These are phyloP conservation scores for Amblyjoppa fuscipennis DNA, from an alignment of 2,888 invertebrate genomes.

Conservation along the genomic window DNA sequence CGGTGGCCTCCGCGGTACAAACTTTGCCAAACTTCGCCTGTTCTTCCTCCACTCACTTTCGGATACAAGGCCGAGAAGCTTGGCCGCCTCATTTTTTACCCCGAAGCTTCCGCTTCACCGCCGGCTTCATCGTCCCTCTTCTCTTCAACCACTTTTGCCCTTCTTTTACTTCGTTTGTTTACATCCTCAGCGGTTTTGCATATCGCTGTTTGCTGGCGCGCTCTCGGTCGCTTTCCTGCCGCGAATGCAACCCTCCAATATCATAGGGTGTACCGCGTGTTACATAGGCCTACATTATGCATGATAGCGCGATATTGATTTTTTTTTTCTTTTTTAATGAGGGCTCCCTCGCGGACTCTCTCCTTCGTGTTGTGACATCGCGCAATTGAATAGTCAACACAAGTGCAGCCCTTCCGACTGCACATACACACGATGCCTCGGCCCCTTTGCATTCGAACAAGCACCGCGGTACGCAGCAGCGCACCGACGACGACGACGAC, in stretches of 20 bases:
- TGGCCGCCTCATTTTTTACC: conserved; percentile 58
- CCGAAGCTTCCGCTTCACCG: conserved; percentile 38
- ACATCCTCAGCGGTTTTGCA: conserved; percentile 56
- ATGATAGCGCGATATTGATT: conserved; percentile 44
- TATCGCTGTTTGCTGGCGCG: conserved; percentile 39
- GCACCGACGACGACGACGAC: not conserved
- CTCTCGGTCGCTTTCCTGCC: not conserved
- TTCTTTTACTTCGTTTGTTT: conserved; percentile 44
- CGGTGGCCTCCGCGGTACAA: conserved; percentile 43
- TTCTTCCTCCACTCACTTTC: conserved; percentile 54
- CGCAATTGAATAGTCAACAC: conserved; percentile 48
- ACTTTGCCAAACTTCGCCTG: conserved; percentile 61
- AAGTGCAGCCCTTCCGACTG: conserved; percentile 6
- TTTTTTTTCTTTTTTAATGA: conserved; percentile 35
- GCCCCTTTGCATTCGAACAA: not conserved
- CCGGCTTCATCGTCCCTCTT: conserved; percentile 31
- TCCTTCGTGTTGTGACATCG: not conserved
- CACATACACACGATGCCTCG: not conserved
- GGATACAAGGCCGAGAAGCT: conserved; percentile 62
- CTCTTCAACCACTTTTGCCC: conserved; percentile 25
- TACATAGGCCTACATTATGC: not conserved
- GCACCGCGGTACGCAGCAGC: not conserved
- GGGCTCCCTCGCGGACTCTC: conserved; percentile 1
- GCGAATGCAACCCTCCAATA: conserved; percentile 16
- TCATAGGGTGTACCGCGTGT: conserved; percentile 12